Percentiles rank a stretch among this genome's conserved stretches.
These are phyloP conservation scores for Chironomus tepperi DNA, from an alignment of 1,140 invertebrate genomes.

Conservation along the genomic window DNA sequence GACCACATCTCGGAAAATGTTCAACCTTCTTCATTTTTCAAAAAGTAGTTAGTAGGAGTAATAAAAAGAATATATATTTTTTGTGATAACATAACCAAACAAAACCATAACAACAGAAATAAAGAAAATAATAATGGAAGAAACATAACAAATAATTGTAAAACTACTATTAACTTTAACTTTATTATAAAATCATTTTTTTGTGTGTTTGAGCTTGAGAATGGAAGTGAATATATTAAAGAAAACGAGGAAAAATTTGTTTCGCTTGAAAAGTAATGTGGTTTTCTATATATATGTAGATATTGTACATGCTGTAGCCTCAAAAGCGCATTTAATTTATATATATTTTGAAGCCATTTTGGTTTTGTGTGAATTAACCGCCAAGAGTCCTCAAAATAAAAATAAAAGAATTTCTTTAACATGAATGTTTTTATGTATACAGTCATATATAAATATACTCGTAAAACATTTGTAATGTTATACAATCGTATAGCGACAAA, in stretches of 20 bases:
- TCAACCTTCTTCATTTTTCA: neutral
- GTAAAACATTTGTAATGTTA: slow-evolving; percentile 9
- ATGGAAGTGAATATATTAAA: slow-evolving; percentile 1
- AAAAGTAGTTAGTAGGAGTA: neutral
- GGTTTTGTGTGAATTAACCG: neutral
- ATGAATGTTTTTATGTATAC: no score
- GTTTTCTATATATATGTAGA: neutral
- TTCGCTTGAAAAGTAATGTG: neutral
- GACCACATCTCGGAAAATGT: no score
- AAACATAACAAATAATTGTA: slow-evolving; percentile 9
- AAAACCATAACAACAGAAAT: neutral
- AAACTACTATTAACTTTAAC: slow-evolving; percentile 9
- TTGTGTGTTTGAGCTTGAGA: neutral
- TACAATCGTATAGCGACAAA: neutral
- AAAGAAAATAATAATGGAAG: neutral
- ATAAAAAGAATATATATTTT: neutral
- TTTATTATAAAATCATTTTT: slow-evolving; percentile 10
- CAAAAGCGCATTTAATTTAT: neutral
- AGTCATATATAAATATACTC: neutral
- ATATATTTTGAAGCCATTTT: slow-evolving; percentile 8
- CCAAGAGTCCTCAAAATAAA: neutral
- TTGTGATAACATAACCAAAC: slow-evolving; percentile 8
- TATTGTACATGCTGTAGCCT: neutral
- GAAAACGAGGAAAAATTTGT: neutral
- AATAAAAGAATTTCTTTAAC: no score